Conservation (phyloP, 2,797 vertebrate species). For the Muraenolepis orangiensis region DNA sequence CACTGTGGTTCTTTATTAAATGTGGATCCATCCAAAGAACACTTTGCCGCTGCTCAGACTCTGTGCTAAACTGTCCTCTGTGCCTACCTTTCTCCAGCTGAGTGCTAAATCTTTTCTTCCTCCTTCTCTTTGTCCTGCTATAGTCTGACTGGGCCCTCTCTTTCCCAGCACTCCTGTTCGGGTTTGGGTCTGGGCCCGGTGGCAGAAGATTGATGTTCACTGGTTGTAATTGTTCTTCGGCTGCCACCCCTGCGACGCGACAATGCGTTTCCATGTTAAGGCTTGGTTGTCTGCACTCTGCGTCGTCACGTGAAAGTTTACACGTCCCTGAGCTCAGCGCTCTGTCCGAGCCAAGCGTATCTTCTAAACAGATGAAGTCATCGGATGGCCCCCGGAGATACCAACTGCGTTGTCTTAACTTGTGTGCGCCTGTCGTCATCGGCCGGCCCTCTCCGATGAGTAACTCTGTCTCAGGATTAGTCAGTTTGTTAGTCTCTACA, state of each 20-base stretch:
- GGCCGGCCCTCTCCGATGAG: conserved; percentile 44
- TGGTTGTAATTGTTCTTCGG: conserved; percentile 21
- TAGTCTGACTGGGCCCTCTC: conserved; percentile 42
- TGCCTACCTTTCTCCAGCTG: conserved; percentile 45
- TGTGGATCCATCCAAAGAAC: conserved; percentile 11
- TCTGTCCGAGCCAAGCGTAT: conserved; percentile 17
- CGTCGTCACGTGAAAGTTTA: conserved; percentile 19
- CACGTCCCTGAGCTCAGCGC: conserved; percentile 2
- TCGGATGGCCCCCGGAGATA: conserved; percentile 28
- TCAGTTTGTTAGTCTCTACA: conserved; percentile 29
- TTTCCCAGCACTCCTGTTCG: conserved; percentile 16
- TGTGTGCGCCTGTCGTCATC: conserved; percentile 30
- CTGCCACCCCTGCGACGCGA: conserved; percentile 11
- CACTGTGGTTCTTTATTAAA: conserved; percentile 25
- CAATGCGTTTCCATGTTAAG: not conserved
- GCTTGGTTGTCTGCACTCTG: conserved; percentile 15
- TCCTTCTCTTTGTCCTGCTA: conserved; percentile 67
- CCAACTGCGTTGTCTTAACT: conserved; percentile 19
- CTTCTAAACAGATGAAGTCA: conserved; percentile 11
- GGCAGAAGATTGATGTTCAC: conserved; percentile 8
- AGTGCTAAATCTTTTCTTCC: conserved; percentile 62
- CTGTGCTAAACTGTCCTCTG: conserved; percentile 44
- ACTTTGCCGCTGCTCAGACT: conserved; percentile 61
- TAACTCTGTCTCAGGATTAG: conserved; percentile 36
- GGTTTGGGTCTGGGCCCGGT: conserved; percentile 11